A percentile compares a stretch with the other conserved stretches of the same genome.
Conservation (phyloP, 2,113 vertebrate species). For the Rhodinocichla rosea region DNA sequence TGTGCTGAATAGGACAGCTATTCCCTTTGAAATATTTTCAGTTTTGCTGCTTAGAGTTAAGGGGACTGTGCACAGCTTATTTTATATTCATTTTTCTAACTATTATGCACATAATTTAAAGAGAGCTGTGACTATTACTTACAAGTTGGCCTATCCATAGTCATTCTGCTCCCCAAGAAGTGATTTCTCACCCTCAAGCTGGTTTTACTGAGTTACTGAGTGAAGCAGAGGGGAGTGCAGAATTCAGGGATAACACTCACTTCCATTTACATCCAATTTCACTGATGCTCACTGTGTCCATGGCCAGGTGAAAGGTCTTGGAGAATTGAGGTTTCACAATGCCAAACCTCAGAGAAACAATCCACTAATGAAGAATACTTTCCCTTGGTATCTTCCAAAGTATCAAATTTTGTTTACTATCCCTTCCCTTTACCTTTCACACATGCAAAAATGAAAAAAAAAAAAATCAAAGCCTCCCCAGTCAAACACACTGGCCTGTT, state of each 20-base stretch:
- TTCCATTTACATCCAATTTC: rapidly evolving
- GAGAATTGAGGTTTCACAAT: neutral
- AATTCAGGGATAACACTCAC: neutral
- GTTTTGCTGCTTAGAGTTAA: neutral
- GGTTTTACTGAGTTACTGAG: neutral
- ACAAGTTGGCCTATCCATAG: neutral
- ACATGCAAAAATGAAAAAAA: neutral
- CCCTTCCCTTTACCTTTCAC: neutral
- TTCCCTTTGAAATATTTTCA: neutral
- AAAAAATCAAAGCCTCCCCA: neutral
- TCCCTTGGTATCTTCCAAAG: neutral
- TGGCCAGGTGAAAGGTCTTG: neutral
- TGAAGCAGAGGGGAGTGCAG: neutral
- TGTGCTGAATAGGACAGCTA: neutral
- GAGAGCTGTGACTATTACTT: neutral
- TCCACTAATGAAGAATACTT: neutral
- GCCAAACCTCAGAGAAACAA: neutral
- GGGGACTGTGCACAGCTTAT: neutral
- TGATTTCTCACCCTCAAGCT: neutral
- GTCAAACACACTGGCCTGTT: neutral
- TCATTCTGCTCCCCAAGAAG: neutral
- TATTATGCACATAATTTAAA: neutral
- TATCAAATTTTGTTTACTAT: neutral
- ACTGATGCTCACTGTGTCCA: neutral
- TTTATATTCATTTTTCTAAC: neutral